These are phyloP conservation scores for Neolamprologus hecqui DNA, from an alignment of 2,113 vertebrate species.

Conservation along the genomic window DNA sequence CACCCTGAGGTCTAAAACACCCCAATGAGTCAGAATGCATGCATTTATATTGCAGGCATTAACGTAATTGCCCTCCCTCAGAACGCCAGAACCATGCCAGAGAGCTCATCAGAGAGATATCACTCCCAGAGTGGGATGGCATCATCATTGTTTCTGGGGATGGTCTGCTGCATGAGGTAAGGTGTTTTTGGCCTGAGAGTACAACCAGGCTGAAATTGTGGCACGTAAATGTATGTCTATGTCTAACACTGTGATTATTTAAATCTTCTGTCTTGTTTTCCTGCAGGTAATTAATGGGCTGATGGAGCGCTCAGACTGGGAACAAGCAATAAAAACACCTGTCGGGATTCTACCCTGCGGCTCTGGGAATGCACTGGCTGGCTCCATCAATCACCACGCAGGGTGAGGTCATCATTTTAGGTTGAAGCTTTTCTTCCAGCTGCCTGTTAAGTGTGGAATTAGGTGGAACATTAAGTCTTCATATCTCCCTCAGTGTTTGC, in stretches of 20 bases:
- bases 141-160: conserved; percentile 85
- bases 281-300: conserved; percentile 85
- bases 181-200: neutral
- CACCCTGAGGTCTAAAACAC: neutral
- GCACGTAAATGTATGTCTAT: neutral
- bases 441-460: neutral
- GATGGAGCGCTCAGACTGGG: conserved; percentile 84
- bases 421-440: neutral
- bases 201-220: neutral
- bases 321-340: conserved; percentile 84
- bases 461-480: neutral
- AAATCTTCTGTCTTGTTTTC: neutral
- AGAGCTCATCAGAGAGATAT: conserved; percentile 80
- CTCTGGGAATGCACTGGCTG: conserved; percentile 87
- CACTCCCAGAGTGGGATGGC: conserved; percentile 82
- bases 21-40: neutral
- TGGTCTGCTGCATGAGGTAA: conserved; percentile 83
- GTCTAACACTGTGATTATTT: neutral
- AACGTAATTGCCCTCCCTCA: conserved; percentile 22
- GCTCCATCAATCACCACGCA: conserved; percentile 80
- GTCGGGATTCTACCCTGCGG: conserved; percentile 86
- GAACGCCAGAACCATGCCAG: conserved; percentile 85
- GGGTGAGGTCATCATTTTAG: conserved; percentile 65
- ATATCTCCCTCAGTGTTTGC: neutral
- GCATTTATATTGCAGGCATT: neutral